Conservation (phyloP, 2,797 vertebrate species). For the Tragopan temminckii region DNA sequence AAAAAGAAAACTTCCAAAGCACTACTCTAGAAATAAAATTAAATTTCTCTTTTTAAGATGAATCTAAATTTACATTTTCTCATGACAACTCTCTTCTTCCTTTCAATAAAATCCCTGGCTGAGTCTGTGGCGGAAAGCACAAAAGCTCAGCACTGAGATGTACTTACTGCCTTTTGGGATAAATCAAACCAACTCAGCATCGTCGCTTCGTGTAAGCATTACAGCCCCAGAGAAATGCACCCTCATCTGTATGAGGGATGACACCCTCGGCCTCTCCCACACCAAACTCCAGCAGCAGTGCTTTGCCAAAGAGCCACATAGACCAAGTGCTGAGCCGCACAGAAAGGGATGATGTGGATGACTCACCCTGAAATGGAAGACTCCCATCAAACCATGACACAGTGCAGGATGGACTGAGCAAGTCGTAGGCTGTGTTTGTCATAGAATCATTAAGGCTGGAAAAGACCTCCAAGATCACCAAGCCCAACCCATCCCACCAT, state of each 20-base stretch:
- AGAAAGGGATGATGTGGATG: neutral
- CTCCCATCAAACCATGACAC: neutral
- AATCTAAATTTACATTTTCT: fast-evolving
- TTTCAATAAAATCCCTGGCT: neutral
- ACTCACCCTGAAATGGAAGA: neutral
- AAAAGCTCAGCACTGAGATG: neutral
- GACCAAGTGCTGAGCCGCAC: neutral
- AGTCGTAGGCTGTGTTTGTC: fast-evolving
- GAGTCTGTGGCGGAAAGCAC: neutral
- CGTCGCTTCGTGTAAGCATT: neutral
- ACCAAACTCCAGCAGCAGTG: neutral
- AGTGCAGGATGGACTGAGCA: neutral
- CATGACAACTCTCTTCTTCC: neutral
- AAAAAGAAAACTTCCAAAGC: neutral
- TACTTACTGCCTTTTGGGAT: neutral
- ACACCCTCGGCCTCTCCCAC: neutral
- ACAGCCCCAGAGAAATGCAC: neutral
- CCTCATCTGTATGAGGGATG: neutral
- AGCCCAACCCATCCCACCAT: too few species aligned
- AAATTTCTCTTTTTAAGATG: neutral
- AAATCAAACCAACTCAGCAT: neutral
- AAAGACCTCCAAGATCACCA: too few species aligned
- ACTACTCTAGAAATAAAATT: neutral
- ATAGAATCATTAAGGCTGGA: too few species aligned
- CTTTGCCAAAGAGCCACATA: neutral